These are phyloP conservation scores for Listrodromus nycthemerus DNA, from an alignment of 2,888 invertebrate genomes.

Conservation along the genomic window DNA sequence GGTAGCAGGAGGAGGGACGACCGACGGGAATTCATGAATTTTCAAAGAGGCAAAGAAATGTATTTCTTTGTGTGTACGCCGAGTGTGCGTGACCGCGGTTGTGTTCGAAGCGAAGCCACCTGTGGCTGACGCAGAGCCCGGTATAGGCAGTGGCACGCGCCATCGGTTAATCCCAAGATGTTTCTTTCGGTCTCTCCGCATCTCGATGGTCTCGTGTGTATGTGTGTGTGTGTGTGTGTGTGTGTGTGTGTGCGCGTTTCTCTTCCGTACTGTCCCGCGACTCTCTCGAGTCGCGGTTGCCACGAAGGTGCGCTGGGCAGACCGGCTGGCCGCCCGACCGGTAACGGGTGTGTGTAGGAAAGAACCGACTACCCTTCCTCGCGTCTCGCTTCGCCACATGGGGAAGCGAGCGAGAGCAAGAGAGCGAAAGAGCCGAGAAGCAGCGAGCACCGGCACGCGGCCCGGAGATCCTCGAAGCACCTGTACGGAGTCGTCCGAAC, in stretches of 20 bases:
- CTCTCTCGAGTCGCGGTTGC: slow-evolving; percentile 60
- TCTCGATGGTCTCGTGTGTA: neutral
- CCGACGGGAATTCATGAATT: slow-evolving; percentile 60
- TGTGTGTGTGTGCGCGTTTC: slow-evolving; percentile 18
- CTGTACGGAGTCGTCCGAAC: slow-evolving; percentile 57
- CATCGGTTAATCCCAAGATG: slow-evolving; percentile 77
- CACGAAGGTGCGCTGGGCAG: slow-evolving; percentile 30
- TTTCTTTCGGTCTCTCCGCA: slow-evolving; percentile 71
- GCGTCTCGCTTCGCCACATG: slow-evolving; percentile 19
- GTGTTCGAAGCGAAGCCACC: slow-evolving; percentile 78
- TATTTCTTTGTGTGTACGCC: slow-evolving; percentile 52
- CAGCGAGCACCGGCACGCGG: slow-evolving; percentile 62
- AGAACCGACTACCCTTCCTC: slow-evolving; percentile 52
- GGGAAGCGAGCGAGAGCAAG: slow-evolving; percentile 31
- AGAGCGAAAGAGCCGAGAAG: slow-evolving; percentile 33
- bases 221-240: slow-evolving; percentile 21
- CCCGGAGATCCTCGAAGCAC: slow-evolving; percentile 48
- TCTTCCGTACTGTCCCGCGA: slow-evolving; percentile 54
- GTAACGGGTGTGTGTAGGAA: slow-evolving; percentile 60
- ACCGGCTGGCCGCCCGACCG: slow-evolving; percentile 54
- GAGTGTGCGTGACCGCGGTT: slow-evolving; percentile 60
- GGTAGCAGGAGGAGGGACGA: slow-evolving; percentile 27
- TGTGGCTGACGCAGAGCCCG: slow-evolving; percentile 71
- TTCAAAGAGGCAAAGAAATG: slow-evolving; percentile 50
- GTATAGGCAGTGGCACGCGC: slow-evolving; percentile 78